Base-by-base conservation (phyloP, 2,113 vertebrate genomes). In the Leiothrix lutea region DNA sequence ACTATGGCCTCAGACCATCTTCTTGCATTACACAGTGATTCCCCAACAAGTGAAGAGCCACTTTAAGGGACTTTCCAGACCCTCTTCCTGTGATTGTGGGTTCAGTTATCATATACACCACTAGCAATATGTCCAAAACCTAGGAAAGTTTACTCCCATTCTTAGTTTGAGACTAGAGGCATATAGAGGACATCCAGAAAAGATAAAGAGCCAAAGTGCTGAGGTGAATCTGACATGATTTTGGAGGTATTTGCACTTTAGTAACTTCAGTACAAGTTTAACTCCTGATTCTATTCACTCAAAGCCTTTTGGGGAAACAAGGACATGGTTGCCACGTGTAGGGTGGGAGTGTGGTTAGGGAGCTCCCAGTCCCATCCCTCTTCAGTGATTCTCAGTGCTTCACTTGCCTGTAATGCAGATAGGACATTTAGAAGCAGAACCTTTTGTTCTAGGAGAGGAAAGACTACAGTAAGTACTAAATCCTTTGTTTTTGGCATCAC, bases 401-500 rank as follows among this genome's bases (percentile, higher is more conserved):
- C 2, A 0, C 28, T 61, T 88, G 65, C 56, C 58, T 58, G n/a
- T 61, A 16, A 45, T 54, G 44, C 25, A 86, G 54, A 81, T 13
- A 38, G n/a, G 62, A 53, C 50, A 19, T 87, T 88, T 61, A 80
- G 74, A 69, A 81, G 47, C 72, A 94, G 92, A 96, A 95, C 71
- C 90, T 88, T 95, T 94, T 88, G 91, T 92, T 85, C 91, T 77
- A 21, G 62, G 72, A 93, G 36, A 86, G 44, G 73, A 87, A 94
- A 26, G 66, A 53, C 78, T 93, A 84, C 57, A 86, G 42, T 40
- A 57, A 93, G 4, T 23, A 88, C 79, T 97, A 94, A 94, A 92
- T 94, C 89, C 72, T 96, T 65, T 96, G 95, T 96, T 97, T 97
- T 88, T 88, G 75, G 93, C 96, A 96, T 95, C 96, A 96, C 93